These are phyloP conservation scores for Medauroidea extradentata DNA, from an alignment of 1,140 invertebrate species.

Conservation along the genomic window DNA sequence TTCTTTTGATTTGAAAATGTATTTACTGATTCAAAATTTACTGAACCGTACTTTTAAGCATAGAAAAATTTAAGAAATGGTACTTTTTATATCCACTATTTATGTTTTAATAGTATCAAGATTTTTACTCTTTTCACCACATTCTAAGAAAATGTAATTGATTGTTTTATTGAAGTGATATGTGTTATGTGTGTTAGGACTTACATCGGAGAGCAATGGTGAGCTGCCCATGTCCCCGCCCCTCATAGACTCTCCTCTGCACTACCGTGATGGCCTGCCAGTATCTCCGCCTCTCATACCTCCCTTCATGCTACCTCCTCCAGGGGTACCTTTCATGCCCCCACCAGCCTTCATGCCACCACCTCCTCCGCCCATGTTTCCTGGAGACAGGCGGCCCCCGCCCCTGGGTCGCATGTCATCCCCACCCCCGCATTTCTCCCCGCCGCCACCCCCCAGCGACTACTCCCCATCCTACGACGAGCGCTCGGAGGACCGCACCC, in stretches of 20 bases:
- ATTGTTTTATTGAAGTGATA: slow-evolving; percentile 6
- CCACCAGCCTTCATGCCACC: slow-evolving; percentile 32
- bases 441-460: slow-evolving; percentile 16
- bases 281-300: slow-evolving; percentile 18
- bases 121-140: neutral
- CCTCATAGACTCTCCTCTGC: slow-evolving; percentile 48
- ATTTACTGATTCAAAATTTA: too few species aligned
- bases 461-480: slow-evolving; percentile 15
- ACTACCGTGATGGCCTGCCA: slow-evolving; percentile 42
- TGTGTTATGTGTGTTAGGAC: slow-evolving; percentile 10
- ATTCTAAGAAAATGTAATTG: slow-evolving; percentile 10
- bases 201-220: slow-evolving; percentile 34
- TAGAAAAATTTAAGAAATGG: too few species aligned
- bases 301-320: slow-evolving; percentile 34
- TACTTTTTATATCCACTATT: too few species aligned
- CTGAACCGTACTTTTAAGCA: too few species aligned
- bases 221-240: slow-evolving; percentile 30
- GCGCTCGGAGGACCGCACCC: slow-evolving; percentile 28
- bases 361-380: slow-evolving; percentile 44
- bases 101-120: too few species aligned
- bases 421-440: slow-evolving; percentile 41
- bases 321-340: slow-evolving; percentile 21
- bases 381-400: slow-evolving; percentile 54
- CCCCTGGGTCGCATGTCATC: slow-evolving; percentile 60
- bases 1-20: too few species aligned